Percentiles rank a stretch among this genome's conserved stretches.
Evolutionary conservation across 2,113 vertebrate genomes (phyloP).

Genomic region (Pseudonaja textilis): DNA sequence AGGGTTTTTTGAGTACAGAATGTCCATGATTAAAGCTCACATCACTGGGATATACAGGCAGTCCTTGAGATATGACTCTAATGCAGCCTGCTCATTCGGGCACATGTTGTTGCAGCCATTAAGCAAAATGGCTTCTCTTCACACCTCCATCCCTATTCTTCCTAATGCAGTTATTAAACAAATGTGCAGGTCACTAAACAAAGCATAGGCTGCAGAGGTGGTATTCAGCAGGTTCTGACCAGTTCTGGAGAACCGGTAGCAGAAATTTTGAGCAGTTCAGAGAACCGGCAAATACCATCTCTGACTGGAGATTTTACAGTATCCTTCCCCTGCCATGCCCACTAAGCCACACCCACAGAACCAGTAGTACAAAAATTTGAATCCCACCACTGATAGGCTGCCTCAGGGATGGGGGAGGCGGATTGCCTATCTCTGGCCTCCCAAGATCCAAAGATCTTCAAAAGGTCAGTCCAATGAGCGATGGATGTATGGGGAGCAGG

Average conservation of each 20-base stretch:
- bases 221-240: too few species aligned
- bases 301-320: too few species aligned
- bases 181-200: background rate
- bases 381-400: background rate
- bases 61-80: background rate
- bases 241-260: too few species aligned
- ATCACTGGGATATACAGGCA: background rate
- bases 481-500: background rate
- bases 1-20: background rate
- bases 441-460: background rate
- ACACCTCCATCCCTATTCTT: background rate
- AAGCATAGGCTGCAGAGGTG: background rate
- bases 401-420: background rate
- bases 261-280: too few species aligned
- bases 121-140: background rate
- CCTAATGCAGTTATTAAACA: background rate
- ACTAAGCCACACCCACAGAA: too few species aligned
- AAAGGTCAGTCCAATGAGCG: background rate
- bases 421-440: background rate
- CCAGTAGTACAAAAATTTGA: too few species aligned
- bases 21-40: background rate
- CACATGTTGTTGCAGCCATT: background rate
- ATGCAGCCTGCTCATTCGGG: background rate
- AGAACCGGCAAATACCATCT: too few species aligned
- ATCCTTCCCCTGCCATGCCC: too few species aligned